Conservation (phyloP, 2,113 vertebrate genomes). For the Phocoena phocoena region DNA sequence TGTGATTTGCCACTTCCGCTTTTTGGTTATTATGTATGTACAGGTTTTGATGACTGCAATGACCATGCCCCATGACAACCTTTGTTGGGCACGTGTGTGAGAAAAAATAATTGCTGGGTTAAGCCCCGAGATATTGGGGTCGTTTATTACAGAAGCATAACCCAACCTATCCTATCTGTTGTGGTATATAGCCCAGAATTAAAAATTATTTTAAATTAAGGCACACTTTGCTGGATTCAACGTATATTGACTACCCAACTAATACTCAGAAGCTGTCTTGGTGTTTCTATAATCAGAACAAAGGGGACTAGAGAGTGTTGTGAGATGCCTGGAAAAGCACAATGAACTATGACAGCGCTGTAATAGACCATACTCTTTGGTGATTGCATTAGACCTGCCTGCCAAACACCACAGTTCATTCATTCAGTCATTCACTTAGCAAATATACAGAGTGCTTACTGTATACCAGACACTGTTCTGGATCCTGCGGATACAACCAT, state of each 20-base stretch:
- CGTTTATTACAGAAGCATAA: not conserved
- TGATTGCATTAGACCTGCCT: not conserved
- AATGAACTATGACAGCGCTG: not conserved
- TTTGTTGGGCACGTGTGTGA: not conserved
- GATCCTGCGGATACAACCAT: not conserved
- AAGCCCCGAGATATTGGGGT: not conserved
- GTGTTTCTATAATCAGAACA: not conserved
- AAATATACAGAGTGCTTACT: not conserved
- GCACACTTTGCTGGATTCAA: not conserved
- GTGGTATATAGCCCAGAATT: not conserved
- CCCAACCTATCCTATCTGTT: not conserved
- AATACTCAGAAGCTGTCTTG: not conserved
- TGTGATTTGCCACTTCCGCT: not conserved
- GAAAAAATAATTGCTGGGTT: not conserved
- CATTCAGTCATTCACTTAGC: not conserved
- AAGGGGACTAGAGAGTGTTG: not conserved
- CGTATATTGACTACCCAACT: not conserved
- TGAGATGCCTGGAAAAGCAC: not conserved
- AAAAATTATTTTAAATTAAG: slow-evolving; percentile 27
- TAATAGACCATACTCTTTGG: not conserved
- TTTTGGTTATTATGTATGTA: not conserved
- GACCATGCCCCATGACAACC: not conserved
- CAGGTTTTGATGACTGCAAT: not conserved
- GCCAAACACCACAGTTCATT: not conserved
- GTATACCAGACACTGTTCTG: not conserved